A percentile compares a stretch with the other conserved stretches of the same genome.
Evolutionary conservation across 2,113 vertebrate species (phyloP).

Genomic region (Petrocephalus zakoni): DNA sequence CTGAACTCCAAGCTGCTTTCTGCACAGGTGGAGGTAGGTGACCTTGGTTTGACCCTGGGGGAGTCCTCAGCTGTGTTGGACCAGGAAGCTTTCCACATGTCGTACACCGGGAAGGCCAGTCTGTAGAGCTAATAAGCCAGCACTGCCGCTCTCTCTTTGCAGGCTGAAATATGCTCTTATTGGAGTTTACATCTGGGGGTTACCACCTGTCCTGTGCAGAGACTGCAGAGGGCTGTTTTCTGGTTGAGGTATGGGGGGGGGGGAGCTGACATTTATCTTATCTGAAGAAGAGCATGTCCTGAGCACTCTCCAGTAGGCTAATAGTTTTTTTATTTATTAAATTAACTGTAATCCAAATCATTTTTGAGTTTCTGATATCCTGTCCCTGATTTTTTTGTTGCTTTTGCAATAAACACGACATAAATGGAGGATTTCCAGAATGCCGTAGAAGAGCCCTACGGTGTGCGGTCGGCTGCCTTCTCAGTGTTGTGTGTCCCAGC

Average conservation of each 20-base stretch:
- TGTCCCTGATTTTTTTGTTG: not conserved
- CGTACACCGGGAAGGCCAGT: not conserved
- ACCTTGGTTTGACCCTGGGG: not conserved
- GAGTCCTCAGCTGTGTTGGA: not conserved
- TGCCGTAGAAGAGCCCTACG: not conserved
- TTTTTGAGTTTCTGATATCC: not conserved
- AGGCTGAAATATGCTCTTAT: not conserved
- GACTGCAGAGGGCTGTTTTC: not conserved
- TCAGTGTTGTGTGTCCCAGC: not conserved
- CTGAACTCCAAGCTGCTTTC: not conserved
- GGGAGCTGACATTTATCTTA: not conserved
- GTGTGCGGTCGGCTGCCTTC: too few relatives aligned
- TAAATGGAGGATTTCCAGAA: not conserved
- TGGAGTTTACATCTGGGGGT: not conserved
- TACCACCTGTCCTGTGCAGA: not conserved
- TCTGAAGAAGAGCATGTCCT: not conserved
- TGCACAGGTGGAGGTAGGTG: not conserved
- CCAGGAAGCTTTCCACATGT: not conserved
- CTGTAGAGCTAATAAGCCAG: not conserved
- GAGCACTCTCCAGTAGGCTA: not conserved
- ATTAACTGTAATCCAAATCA: not conserved
- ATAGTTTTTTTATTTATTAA: not conserved
- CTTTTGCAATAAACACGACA: not conserved
- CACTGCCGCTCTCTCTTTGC: not conserved
- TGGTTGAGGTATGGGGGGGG: not conserved